These are phyloP conservation scores for Helogale parvula DNA, from an alignment of 2,113 vertebrate species.

Conservation along the genomic window DNA sequence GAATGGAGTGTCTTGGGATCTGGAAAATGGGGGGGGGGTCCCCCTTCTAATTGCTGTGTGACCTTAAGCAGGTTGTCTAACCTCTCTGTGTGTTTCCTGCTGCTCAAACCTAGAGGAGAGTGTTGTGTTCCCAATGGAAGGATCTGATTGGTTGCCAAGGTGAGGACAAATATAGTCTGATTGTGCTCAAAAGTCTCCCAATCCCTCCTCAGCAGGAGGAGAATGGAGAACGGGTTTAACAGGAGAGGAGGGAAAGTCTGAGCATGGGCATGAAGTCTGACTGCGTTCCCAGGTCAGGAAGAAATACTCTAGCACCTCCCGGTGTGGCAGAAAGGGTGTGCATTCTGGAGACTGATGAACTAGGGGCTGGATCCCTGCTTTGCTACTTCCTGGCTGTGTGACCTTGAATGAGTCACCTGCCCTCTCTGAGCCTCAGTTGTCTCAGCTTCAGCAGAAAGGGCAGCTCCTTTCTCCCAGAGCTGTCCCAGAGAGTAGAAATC, in stretches of 20 bases:
- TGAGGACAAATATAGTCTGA: background rate
- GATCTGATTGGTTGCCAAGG: background rate
- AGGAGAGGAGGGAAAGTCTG: background rate
- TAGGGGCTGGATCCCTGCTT: background rate
- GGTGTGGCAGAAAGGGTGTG: background rate
- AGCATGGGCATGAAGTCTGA: accelerated
- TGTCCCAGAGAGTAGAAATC: background rate
- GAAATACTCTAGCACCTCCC: background rate
- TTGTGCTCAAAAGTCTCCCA: background rate
- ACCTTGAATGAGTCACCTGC: background rate
- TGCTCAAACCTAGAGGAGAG: background rate
- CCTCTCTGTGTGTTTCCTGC: background rate
- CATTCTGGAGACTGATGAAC: background rate
- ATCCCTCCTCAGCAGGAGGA: too few relatives aligned
- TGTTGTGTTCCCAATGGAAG: background rate
- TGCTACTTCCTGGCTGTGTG: background rate
- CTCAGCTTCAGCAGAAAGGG: background rate
- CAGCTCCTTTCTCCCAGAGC: background rate
- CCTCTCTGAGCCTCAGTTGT: background rate
- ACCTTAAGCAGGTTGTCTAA: background rate
- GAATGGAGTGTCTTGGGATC: background rate
- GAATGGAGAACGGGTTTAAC: accelerated
- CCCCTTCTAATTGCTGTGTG: background rate
- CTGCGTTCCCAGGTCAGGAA: background rate
- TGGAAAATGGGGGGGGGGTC: accelerated